Evolutionary conservation across 2,113 vertebrate species (phyloP), one percentile per base, ranked within the genome.

Genomic region (Spermophilus dauricus): DNA sequence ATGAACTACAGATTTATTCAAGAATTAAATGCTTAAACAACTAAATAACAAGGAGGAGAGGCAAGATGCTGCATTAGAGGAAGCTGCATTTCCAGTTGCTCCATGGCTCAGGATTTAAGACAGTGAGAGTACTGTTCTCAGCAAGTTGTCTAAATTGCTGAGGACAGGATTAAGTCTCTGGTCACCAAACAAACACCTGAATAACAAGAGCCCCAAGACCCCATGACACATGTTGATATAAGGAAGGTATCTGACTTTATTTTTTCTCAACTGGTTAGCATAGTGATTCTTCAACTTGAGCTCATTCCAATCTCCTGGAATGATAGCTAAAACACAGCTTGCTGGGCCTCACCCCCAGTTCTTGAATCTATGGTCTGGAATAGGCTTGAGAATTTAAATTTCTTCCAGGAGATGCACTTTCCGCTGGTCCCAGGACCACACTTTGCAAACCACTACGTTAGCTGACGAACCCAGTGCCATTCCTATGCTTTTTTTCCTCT

Each of bases 1-100:
- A 83, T 58, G 42, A 95, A 87, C 14, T 86, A 28, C 73, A 70
- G 22, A 83, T 1, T 73, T 81, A 78, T 51, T 70, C 20, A 84
- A 93, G 28, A 24, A 37, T 89, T 86, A 89, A 82, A 86, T 14
- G 5, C 72, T 83, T 84, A 45, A 75, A 76, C 87, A 96, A 77
- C 28, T 32, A 89, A 86, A 94, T n/a, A 63, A 63, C 24, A 63
- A 63, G 61, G 61, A 63, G 24, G 24, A 63, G 3, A 63, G 8
- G 8, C 61, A 63, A 63, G 24, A 63, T 45, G 26, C 24, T 63
- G 2, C 24, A 63, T 63, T 10, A 11, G 61, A 28, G 61, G 24
- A 63, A 63, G 26, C 24, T 63, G 61, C 58, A 61, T 63, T 63
- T 63, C 61, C 61, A 63, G 24, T 63, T 63, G 61, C 3, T 63